A percentile compares a stretch with the other conserved stretches of the same genome.
Evolutionary conservation across 2,113 vertebrate species (phyloP).

Genomic region (Rhadina sibilatrix): DNA sequence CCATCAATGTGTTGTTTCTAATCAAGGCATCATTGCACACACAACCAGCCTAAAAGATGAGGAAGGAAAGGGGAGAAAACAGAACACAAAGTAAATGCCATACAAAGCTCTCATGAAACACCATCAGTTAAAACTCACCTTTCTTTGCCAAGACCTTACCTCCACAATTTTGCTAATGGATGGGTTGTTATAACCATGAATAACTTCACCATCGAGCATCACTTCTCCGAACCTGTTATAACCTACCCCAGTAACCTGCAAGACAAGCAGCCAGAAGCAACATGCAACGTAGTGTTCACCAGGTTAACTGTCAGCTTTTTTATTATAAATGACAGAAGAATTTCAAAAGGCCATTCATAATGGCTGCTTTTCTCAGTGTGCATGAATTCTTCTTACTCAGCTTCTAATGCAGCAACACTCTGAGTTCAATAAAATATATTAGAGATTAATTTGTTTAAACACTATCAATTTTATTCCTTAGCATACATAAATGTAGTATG

Average conservation of each 20-base stretch:
- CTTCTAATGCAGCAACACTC: background rate
- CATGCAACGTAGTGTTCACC: background rate
- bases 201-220: constrained; percentile 84
- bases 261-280: background rate
- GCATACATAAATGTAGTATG: background rate
- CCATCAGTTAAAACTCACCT: background rate
- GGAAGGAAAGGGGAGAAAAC: background rate
- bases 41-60: constrained; percentile 82
- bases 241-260: constrained; percentile 93
- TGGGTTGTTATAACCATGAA: constrained; percentile 90
- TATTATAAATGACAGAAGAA: background rate
- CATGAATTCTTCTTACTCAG: background rate
- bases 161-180: constrained; percentile 90
- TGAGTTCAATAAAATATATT: background rate
- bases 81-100: background rate
- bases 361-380: background rate
- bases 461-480: background rate
- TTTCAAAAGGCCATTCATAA: background rate
- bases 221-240: constrained; percentile 94
- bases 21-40: constrained; percentile 96
- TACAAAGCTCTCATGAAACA: background rate
- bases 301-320: background rate
- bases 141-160: constrained; percentile 72
- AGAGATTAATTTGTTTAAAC: background rate
- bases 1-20: constrained; percentile 89